Evolutionary conservation across 1,140 invertebrate genomes (phyloP), one percentile per base, ranked within the genome.

Genomic region (Drosophila repleta): DNA sequence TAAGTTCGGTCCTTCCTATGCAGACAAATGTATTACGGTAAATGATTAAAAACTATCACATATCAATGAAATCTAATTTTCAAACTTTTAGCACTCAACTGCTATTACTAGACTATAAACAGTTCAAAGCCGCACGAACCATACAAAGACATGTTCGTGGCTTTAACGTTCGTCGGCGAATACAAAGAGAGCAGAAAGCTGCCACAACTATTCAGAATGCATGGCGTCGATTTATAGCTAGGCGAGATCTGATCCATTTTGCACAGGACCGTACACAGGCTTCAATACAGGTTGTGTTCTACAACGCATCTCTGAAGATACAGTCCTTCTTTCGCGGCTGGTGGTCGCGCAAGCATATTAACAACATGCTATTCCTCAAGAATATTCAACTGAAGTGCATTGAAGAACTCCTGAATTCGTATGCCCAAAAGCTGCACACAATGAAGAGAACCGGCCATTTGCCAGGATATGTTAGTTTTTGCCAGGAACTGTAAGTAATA

Each of bases 51-150:
- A 1, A 24, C 10, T 29, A 26, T 10, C 17, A 4, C 2, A 18
- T 11, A 15, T 3, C 10, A 18, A 45, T 3, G 3, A 20, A 4
- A 17, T 51, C 5, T 29, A 1, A 17, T 17, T 10, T 1, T 26
- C n/a, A 4, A 17, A 17, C 29, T 6, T 10, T 17, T 4, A 77
- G 78, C 43, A 72, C 72, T 3, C 39, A 74, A 8, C 1, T 60
- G 0, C n/a, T 67, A 6, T 10, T 87, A 7, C 61, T 85, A 0
- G 89, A 90, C 0, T 85, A 90, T 52, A 68, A 73, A 6, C 78
- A 79, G 24, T 90, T 90, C 20, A 79, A 76, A 45, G 68, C 89
- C 0, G 83, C 89, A 0, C 82, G 89, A 17, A 53, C n/a, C 0
- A 77, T 90, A 1, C 89, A 90, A 20, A 4, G 51, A 0, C 0